Conservation (phyloP, 2,113 vertebrate species). For the Calcarius ornatus region DNA sequence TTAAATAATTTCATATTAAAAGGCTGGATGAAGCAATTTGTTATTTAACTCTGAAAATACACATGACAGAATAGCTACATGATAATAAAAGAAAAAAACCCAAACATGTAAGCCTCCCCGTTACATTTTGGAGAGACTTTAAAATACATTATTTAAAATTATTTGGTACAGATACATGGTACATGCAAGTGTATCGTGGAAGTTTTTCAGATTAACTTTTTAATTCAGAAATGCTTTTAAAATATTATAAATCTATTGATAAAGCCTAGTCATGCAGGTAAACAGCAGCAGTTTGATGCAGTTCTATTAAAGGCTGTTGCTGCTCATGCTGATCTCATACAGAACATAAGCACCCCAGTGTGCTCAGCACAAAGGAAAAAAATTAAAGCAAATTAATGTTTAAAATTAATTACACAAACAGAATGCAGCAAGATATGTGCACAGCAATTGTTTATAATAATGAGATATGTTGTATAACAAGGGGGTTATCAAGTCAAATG, state of each 20-base stretch:
- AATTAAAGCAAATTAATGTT: neutral
- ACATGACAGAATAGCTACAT: neutral
- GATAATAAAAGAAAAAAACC: neutral
- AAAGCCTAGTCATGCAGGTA: neutral
- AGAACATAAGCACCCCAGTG: neutral
- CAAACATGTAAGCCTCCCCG: neutral
- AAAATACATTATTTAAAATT: neutral
- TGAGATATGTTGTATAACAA: neutral
- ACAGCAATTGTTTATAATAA: neutral
- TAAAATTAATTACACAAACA: neutral
- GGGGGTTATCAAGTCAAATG: neutral
- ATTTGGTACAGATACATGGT: neutral
- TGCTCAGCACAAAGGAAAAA: neutral
- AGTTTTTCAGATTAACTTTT: neutral
- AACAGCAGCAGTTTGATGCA: neutral
- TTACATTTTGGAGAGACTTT: neutral
- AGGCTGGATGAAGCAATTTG: neutral
- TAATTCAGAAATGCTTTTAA: neutral
- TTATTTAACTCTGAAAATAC: neutral
- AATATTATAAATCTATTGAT: neutral
- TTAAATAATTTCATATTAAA: neutral
- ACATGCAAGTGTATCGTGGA: neutral
- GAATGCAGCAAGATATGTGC: neutral
- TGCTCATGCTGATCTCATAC: neutral
- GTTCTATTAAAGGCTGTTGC: neutral